Conservation (phyloP, 1,140 invertebrate genomes). For the Caerostris extrusa region DNA sequence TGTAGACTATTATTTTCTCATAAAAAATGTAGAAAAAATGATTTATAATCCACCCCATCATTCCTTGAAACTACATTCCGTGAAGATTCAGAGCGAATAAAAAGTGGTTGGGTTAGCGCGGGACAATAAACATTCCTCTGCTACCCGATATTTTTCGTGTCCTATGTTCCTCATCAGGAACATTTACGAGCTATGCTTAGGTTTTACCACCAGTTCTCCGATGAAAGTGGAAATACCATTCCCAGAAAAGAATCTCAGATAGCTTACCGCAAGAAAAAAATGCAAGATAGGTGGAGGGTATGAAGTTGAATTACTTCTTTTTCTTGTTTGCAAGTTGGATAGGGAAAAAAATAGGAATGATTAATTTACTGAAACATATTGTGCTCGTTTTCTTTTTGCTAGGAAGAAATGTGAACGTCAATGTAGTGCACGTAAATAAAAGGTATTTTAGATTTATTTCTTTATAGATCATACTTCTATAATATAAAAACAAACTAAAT, state of each 20-base stretch:
- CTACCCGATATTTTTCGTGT: background rate
- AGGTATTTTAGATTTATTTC: no score
- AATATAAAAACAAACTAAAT: no score
- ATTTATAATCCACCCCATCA: background rate
- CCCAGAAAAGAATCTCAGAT: background rate
- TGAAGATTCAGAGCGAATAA: background rate
- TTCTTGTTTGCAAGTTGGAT: background rate
- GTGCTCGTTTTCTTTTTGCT: no score
- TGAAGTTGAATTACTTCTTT: background rate
- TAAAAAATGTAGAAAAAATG: background rate
- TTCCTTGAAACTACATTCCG: constrained; percentile 4
- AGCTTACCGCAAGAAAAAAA: background rate
- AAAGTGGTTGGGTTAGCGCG: background rate
- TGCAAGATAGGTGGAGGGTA: background rate
- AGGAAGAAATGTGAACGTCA: no score
- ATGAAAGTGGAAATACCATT: constrained; percentile 13
- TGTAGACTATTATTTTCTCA: no score
- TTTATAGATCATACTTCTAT: no score
- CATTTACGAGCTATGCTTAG: constrained; percentile 46
- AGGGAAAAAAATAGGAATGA: no score
- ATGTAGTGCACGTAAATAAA: no score
- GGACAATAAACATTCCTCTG: constrained; percentile 48
- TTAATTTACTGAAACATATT: no score
- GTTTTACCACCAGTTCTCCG: background rate
- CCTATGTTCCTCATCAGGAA: background rate